Evolutionary conservation across 2,113 vertebrate genomes (phyloP).

Genomic region (Siniperca knerii): DNA sequence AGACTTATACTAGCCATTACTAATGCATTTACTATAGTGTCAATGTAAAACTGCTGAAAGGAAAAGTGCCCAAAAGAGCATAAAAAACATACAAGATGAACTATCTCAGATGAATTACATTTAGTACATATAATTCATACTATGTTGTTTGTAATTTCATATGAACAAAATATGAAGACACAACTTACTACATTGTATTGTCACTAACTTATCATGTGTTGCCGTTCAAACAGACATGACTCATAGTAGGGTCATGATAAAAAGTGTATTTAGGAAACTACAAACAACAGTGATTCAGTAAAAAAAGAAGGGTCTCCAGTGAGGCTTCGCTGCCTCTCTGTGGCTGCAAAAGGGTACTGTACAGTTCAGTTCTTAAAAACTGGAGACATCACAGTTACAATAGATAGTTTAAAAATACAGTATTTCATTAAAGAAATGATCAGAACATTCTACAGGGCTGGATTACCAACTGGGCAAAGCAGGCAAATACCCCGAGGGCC

Average conservation of each 20-base stretch:
- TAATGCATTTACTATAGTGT: background rate
- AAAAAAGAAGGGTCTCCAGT: background rate
- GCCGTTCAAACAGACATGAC: background rate
- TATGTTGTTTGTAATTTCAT: background rate
- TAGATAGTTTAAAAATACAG: background rate
- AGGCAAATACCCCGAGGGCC: background rate
- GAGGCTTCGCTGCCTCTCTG: constrained; percentile 4
- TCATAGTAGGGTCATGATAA: background rate
- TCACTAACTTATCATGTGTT: background rate
- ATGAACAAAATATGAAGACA: background rate
- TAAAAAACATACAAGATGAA: background rate
- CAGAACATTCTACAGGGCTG: background rate
- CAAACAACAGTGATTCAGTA: background rate
- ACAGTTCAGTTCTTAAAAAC: background rate
- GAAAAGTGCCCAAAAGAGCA: background rate
- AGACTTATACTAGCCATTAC: background rate
- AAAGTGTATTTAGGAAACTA: background rate
- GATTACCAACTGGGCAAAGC: background rate
- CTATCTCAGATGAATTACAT: no score
- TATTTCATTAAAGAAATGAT: background rate
- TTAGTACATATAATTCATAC: background rate
- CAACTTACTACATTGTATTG: background rate
- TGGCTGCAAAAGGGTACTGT: background rate
- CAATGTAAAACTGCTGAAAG: background rate
- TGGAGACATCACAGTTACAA: background rate